phyloP scores from a whole-genome alignment of 2,797 vertebrate species.

The Microcaecilia unicolor region DNA sequence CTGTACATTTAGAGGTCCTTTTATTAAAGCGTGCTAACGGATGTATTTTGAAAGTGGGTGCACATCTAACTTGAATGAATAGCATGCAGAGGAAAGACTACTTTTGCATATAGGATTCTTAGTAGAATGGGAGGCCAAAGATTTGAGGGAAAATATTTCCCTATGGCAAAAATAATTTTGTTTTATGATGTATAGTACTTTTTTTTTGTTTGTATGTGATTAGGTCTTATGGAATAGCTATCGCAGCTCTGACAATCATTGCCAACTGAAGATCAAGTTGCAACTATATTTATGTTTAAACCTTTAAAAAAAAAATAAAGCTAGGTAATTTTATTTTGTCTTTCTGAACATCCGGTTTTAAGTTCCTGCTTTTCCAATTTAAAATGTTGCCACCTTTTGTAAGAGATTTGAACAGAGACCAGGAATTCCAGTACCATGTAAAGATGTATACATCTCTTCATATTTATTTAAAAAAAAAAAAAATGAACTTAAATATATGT shows the following conservation, averaged over 20 bases:
- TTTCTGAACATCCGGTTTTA: conserved; percentile 36
- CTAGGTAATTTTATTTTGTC: conserved; percentile 37
- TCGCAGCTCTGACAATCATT: conserved; percentile 61
- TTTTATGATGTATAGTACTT: conserved; percentile 37
- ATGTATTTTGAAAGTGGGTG: background rate
- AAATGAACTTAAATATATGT: too few species aligned
- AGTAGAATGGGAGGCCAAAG: conserved; percentile 51
- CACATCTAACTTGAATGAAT: conserved; percentile 13
- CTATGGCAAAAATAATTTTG: conserved; percentile 38
- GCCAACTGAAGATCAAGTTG: conserved; percentile 59
- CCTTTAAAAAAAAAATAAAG: conserved; percentile 46
- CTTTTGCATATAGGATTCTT: conserved; percentile 15
- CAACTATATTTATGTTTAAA: conserved; percentile 64
- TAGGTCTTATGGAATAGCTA: conserved; percentile 44
- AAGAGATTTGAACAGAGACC: conserved; percentile 26
- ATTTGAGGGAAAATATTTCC: conserved; percentile 39
- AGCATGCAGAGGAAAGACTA: conserved; percentile 16
- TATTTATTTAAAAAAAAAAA: too few species aligned
- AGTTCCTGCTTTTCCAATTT: conserved; percentile 30
- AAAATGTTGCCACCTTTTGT: conserved; percentile 26
- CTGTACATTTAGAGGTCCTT: too few species aligned
- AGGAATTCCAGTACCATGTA: conserved; percentile 25
- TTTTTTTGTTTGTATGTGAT: conserved; percentile 42
- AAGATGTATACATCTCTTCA: conserved; percentile 28
- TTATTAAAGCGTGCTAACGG: too few species aligned